These are phyloP conservation scores for Muraenolepis orangiensis DNA, from an alignment of 2,797 vertebrate species.

Conservation along the genomic window DNA sequence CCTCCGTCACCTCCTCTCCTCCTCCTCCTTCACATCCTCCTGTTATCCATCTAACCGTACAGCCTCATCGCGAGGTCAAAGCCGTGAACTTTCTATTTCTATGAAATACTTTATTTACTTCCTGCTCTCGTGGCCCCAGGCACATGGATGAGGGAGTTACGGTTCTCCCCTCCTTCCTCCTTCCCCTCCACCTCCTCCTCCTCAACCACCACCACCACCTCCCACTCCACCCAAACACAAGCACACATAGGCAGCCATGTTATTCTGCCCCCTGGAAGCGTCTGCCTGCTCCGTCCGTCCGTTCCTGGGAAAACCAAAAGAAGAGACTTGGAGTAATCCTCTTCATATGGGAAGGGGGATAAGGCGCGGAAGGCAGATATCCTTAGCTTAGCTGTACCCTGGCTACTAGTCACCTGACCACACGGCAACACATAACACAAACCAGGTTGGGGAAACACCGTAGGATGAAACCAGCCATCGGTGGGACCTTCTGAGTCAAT, in stretches of 20 bases:
- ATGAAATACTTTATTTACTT: conserved; percentile 66
- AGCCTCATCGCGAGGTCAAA: conserved; percentile 41
- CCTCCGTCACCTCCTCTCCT: too few species aligned
- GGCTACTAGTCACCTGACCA: not conserved
- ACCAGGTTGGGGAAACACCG: too few species aligned
- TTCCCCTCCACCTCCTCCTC: conserved; percentile 50
- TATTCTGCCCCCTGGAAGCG: conserved; percentile 55
- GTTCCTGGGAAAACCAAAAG: conserved; percentile 65
- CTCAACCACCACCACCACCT: conserved; percentile 28
- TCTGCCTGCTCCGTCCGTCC: conserved; percentile 38
- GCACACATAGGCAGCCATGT: conserved; percentile 60
- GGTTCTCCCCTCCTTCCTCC: conserved; percentile 35
- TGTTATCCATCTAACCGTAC: conserved; percentile 48
- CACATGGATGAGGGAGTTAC: conserved; percentile 61
- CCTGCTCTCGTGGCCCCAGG: conserved; percentile 65
- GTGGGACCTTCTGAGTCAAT: not conserved
- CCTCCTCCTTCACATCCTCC: conserved; percentile 39
- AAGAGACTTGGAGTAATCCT: conserved; percentile 58
- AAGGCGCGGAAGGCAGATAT: too few species aligned
- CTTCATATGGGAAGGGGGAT: conserved; percentile 53
- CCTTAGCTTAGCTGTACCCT: conserved; percentile 29
- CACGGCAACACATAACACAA: too few species aligned
- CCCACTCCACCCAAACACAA: conserved; percentile 45
- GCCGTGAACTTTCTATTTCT: conserved; percentile 55
- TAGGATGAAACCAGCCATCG: not conserved